phyloP scores from a whole-genome alignment of 2,113 vertebrate genomes.

The Leptodactylus fuscus region DNA sequence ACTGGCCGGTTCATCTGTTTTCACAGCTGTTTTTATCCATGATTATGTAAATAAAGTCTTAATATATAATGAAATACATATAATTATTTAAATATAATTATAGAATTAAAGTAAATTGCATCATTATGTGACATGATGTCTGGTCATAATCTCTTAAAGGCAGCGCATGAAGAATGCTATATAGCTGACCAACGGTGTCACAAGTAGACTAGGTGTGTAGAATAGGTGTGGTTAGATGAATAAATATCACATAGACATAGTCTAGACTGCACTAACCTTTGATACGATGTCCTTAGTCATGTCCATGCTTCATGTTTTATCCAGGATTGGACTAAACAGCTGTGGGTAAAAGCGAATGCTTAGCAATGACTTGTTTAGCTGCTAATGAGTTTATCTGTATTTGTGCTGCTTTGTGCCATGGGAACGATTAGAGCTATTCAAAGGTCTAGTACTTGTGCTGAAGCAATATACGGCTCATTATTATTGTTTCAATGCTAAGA shows the following conservation, averaged over 20 bases:
- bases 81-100: too few relatives aligned
- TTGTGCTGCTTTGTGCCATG: background rate
- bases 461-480: background rate
- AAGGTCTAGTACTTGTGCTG: background rate
- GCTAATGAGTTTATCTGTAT: background rate
- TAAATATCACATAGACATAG: conserved; percentile 59
- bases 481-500: background rate
- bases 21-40: too few relatives aligned
- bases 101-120: too few relatives aligned
- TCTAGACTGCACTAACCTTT: conserved; percentile 67
- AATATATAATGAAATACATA: too few relatives aligned
- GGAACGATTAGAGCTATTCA: background rate
- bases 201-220: too few relatives aligned
- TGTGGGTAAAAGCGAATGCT: conserved; percentile 2
- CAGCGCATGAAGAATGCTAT: background rate
- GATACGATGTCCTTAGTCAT: conserved; percentile 61
- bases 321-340: background rate
- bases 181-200: background rate
- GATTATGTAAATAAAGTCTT: too few relatives aligned
- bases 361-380: background rate
- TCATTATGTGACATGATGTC: too few relatives aligned
- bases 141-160: background rate
- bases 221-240: conserved; percentile 63
- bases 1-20: too few relatives aligned
- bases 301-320: conserved; percentile 22